Conservation (phyloP, 35 echinoderm and acorn worm genomes). For the Heliocidaris tuberculata region DNA sequence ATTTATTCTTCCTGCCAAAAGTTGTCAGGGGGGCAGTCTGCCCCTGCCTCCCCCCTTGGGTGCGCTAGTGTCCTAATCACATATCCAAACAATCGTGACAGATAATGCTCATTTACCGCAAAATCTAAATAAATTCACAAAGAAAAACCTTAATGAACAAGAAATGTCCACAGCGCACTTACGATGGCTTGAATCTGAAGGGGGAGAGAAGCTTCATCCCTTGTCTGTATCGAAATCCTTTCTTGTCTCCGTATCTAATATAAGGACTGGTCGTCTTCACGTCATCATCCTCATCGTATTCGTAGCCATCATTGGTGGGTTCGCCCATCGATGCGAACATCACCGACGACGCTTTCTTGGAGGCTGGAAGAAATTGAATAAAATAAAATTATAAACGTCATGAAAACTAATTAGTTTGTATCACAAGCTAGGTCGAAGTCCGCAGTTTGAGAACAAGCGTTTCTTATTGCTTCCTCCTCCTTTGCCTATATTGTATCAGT, state of each 20-base stretch:
- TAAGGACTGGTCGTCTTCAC: neutral
- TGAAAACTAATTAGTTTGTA: no score
- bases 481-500: neutral
- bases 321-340: conserved; percentile 23
- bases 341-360: neutral
- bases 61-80: no score
- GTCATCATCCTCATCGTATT: neutral
- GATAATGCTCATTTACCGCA: neutral
- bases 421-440: no score
- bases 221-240: neutral
- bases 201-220: neutral
- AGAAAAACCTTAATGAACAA: neutral
- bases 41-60: no score
- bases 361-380: neutral
- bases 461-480: neutral
- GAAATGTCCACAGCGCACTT: neutral
- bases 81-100: neutral
- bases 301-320: neutral
- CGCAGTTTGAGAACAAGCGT: neutral
- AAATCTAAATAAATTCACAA: no score
- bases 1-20: no score
- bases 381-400: no score
- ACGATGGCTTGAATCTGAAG: conserved; percentile 1
- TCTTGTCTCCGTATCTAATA: neutral
- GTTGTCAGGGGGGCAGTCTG: no score